phyloP scores from a whole-genome alignment of 1,140 invertebrate genomes.

The Brachystomella parvula region DNA sequence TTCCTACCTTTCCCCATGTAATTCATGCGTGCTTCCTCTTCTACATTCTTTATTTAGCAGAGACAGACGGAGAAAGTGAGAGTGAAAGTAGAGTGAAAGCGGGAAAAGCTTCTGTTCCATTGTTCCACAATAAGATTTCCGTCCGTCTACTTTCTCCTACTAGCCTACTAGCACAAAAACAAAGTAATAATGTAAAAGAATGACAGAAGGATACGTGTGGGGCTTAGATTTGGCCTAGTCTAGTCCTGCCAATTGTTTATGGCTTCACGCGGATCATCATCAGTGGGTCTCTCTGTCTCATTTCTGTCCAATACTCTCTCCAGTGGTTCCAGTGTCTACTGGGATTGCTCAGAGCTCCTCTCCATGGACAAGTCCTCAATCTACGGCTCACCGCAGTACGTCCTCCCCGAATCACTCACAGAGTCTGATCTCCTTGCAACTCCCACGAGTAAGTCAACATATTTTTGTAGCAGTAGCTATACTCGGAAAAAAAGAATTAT shows the following conservation, averaged over 20 bases:
- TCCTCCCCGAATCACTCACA: not conserved
- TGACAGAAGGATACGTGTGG: not conserved
- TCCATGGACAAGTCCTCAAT: not conserved
- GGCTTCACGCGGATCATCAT: not conserved
- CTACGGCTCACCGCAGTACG: not conserved
- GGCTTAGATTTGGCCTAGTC: not conserved
- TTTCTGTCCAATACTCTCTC: not conserved
- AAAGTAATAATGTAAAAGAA: too few species aligned
- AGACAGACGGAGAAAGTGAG: too few species aligned
- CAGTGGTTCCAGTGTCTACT: conserved; percentile 3
- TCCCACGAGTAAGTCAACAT: not conserved
- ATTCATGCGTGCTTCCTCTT: not conserved
- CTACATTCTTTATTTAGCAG: too few species aligned
- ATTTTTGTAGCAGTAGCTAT: not conserved
- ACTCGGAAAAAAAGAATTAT: not conserved
- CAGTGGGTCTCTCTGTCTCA: not conserved
- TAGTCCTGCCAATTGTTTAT: not conserved
- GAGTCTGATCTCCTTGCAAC: not conserved
- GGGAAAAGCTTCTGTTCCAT: not conserved
- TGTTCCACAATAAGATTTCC: not conserved
- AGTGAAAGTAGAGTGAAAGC: not conserved
- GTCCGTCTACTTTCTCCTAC: too few species aligned
- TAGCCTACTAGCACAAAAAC: too few species aligned
- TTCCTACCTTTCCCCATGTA: not conserved
- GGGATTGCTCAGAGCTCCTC: conserved; percentile 6